phyloP scores from a whole-genome alignment of 2,888 invertebrate species.

The Catocala sponsa region DNA sequence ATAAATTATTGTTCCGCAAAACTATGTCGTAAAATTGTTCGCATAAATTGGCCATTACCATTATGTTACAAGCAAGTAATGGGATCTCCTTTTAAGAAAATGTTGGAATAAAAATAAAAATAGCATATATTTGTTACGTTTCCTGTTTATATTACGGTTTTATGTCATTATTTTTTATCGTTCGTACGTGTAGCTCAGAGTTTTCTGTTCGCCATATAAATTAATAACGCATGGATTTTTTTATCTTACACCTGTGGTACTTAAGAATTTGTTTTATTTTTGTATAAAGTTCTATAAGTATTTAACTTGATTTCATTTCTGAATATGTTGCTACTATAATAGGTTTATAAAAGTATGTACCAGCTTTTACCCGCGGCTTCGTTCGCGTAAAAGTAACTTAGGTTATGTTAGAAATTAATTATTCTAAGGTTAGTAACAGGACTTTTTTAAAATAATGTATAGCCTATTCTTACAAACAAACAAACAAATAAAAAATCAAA shows the following conservation, averaged over 20 bases:
- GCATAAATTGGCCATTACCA: constrained; percentile 36
- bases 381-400: too few species aligned
- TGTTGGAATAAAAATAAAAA: constrained; percentile 29
- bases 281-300: too few species aligned
- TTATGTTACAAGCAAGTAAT: constrained; percentile 45
- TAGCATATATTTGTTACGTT: constrained; percentile 23
- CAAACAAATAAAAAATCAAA: too few species aligned
- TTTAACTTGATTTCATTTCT: too few species aligned
- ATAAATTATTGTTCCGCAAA: constrained; percentile 11
- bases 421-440: too few species aligned
- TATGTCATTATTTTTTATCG: constrained; percentile 15
- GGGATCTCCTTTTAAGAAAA: constrained; percentile 40
- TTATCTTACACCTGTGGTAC: neutral
- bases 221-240: constrained; percentile 10
- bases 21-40: constrained; percentile 5
- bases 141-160: constrained; percentile 7
- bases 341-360: too few species aligned
- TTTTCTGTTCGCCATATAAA: constrained; percentile 21
- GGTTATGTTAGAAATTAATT: too few species aligned
- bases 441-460: too few species aligned
- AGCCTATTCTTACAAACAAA: too few species aligned
- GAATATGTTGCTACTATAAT: too few species aligned
- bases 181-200: constrained; percentile 18
- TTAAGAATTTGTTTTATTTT: too few species aligned
- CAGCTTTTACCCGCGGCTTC: too few species aligned